Base-by-base conservation (phyloP, 1,140 invertebrate genomes). In the Scaptomyza graminum region DNA sequence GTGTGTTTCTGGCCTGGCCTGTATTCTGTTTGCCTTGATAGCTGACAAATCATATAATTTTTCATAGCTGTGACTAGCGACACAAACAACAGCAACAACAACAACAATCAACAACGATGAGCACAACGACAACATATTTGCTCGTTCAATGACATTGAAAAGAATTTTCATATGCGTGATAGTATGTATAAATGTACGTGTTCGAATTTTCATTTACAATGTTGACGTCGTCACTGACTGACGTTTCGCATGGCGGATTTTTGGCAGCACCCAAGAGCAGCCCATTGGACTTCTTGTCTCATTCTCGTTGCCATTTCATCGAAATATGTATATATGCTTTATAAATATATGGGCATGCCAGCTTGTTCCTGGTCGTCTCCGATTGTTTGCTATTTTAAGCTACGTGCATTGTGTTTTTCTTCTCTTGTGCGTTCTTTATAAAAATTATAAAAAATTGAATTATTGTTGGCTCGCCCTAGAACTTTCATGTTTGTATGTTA, bases 131-230 rank as follows among this genome's bases (percentile, higher is more conserved):
- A 41, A 57, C 55, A 39, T 87, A 55, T 61, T 78, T 79, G 52
- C 46, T 79, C 82, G 82, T 83, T 79, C 82, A 88, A 83, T 88
- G 82, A 88, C 82, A 87, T 87, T 87, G 83, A 87, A 88, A 88
- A 76, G 67, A 88, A 87, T 87, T 88, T 88, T 73, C 67, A 72
- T 59, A 41, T 37, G 54, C 47, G 28, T 31, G 15, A 12, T 15
- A n/a, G n/a, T 59, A 44, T 49, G 4, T 9, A 0, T n/a, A n/a
- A n/a, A n/a, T n/a, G n/a, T n/a, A n/a, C n/a, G n/a, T n/a, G n/a
- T n/a, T n/a, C n/a, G n/a, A n/a, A n/a, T n/a, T 55, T 69, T 72
- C 46, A 61, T 56, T 16, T 34, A 56, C 39, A 60, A 47, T 59
- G 51, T 57, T 76, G 79, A 73, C 68, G 76, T 68, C 70, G 78